Base-by-base conservation (phyloP, 2,113 vertebrate species). In the Ciconia boyciana region DNA sequence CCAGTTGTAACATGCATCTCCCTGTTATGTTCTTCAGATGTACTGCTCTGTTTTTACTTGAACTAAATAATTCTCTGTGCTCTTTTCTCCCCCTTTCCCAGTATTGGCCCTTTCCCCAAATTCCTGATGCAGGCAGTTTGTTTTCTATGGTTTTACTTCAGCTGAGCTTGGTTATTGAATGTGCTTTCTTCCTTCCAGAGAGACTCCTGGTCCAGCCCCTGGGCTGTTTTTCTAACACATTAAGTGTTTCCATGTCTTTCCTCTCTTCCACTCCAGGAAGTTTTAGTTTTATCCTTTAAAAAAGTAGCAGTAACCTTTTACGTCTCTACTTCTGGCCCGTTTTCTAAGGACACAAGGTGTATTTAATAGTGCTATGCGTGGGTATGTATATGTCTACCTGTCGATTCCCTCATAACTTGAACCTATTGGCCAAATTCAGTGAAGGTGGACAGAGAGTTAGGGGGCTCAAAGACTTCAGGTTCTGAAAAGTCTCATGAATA, bases 71-170 rank as follows among this genome's bases (percentile, higher is more conserved):
- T 58, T 52, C 11, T 55, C 74, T n/a, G 28, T 29, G 32, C 66
- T 88, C 29, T 85, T 87, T 94, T 76, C 87, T 90, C 44, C 64
- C 55, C 28, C 16, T 79, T 84, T 88, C 39, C 51, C 44, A 46
- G 14, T 15, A 11, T 1, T 93, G 61, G 52, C 71, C 60, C 62
- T 89, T 93, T 43, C 87, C 64, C 75, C 82, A 84, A 19, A 93
- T 83, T 94, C 51, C 87, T 84, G 65, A 62, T 1, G 1, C 39
- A 36, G 32, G 57, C 49, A 64, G 34, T 82, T 96, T 93, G 64
- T 92, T 96, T 94, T 94, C 90, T 80, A 25, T 68, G 79, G 81
- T 92, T 96, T 96, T 95, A 43, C 46, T 94, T 91, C 88, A 87
- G 65, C 52, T 89, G 43, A 94, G 20, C 65, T 83, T 76, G 46